Evolutionary conservation across 2,113 vertebrate genomes (phyloP).

Genomic region (Anser cygnoides): DNA sequence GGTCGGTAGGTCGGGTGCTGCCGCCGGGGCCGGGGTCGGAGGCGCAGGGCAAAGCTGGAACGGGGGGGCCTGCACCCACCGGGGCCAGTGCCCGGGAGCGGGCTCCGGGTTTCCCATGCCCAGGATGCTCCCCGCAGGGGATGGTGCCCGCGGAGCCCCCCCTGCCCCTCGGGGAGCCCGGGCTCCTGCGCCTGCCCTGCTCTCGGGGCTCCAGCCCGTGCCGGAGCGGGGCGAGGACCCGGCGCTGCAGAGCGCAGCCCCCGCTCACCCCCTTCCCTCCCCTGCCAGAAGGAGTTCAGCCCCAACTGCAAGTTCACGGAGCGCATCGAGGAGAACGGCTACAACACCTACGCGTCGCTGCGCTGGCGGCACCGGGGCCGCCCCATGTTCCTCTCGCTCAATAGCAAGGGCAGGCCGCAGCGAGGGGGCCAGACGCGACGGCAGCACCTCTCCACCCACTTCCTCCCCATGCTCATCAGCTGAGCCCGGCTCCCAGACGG

Average conservation of each 20-base stretch:
- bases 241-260: not conserved
- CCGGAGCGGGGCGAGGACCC: not conserved
- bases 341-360: slow-evolving; percentile 90
- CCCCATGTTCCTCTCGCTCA: slow-evolving; percentile 92
- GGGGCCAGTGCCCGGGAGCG: not conserved
- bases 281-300: slow-evolving; percentile 85
- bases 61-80: not conserved
- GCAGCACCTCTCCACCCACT: slow-evolving; percentile 90
- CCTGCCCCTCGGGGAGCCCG: fast-evolving
- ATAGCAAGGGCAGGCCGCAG: slow-evolving; percentile 81
- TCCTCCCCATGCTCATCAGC: slow-evolving; percentile 89
- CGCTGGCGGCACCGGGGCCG: slow-evolving; percentile 85
- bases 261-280: slow-evolving; percentile 12
- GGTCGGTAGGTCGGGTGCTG: slow-evolving; percentile 85
- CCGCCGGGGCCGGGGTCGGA: not conserved
- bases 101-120: not conserved
- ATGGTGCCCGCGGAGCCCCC: not conserved
- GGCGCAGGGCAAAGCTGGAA: not conserved
- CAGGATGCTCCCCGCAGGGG: not conserved
- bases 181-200: not conserved
- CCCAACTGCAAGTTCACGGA: slow-evolving; percentile 91
- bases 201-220: not conserved
- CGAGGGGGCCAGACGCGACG: slow-evolving; percentile 81
- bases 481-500: slow-evolving; percentile 29
- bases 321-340: slow-evolving; percentile 93